Conservation (phyloP, 2,797 vertebrate species). For the Tadarida brasiliensis region DNA sequence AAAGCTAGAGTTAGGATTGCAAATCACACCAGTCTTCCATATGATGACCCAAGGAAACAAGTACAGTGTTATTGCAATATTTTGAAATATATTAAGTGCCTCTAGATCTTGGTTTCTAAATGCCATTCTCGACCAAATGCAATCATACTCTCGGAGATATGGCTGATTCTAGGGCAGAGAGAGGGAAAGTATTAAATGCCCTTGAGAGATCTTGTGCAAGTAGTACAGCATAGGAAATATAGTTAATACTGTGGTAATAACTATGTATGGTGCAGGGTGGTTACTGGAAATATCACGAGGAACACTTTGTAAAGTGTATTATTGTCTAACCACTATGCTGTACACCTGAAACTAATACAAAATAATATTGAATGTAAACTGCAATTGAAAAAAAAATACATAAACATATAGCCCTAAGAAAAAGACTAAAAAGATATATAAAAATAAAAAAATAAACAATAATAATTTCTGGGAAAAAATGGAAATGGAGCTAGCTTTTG, state of each 20-base stretch:
- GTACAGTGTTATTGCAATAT: constrained; percentile 24
- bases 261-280: not conserved
- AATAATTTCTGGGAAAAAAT: not conserved
- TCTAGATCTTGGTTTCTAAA: constrained; percentile 38
- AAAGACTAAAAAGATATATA: not conserved
- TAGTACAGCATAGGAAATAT: not conserved
- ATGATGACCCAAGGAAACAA: not conserved
- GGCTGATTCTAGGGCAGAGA: not conserved
- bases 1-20: not conserved
- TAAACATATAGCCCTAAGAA: not conserved
- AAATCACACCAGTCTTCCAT: not conserved
- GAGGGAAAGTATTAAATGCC: not conserved
- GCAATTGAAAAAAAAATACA: not conserved
- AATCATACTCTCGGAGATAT: not conserved
- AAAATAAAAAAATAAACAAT: not conserved
- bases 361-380: not conserved
- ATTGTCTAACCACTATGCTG: not conserved
- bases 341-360: not conserved
- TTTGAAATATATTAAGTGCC: not conserved
- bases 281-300: not conserved
- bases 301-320: not conserved
- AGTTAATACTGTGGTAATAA: not conserved
- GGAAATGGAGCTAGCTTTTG: not conserved
- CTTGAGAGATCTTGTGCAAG: not conserved
- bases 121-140: not conserved